A percentile compares a stretch with the other conserved stretches of the same genome.
phyloP scores from a whole-genome alignment of 2,113 vertebrate genomes.

The Colistium nudipinnis region DNA sequence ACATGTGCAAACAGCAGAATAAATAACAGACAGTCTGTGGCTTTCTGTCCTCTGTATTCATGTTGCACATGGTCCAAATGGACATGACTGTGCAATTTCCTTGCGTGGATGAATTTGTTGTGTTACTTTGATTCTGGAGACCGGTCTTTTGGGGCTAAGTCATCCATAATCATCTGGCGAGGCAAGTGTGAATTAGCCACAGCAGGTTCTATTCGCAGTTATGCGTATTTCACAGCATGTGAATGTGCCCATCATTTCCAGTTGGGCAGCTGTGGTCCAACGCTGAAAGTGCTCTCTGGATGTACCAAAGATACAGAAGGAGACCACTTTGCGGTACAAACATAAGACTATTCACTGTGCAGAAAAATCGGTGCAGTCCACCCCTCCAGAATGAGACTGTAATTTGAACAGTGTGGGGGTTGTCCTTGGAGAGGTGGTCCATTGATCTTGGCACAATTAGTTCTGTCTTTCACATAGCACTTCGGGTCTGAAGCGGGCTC shows the following conservation, averaged over 20 bases:
- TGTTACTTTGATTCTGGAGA: not conserved
- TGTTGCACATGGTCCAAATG: no score
- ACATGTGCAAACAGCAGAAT: no score
- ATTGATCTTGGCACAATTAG: constrained; percentile 51
- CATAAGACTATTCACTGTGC: not conserved
- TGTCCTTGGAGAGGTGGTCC: constrained; percentile 9
- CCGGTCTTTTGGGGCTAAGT: constrained; percentile 11
- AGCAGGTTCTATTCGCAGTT: not conserved
- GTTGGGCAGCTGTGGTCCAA: not conserved
- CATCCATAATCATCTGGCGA: constrained; percentile 21
- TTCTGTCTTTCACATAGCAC: constrained; percentile 38
- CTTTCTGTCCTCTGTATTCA: no score
- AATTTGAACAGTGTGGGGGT: not conserved
- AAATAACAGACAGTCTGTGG: no score
- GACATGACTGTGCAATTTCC: no score
- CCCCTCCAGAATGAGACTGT: not conserved
- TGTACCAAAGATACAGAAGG: not conserved
- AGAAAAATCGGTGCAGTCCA: constrained; percentile 10
- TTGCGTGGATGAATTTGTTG: not conserved
- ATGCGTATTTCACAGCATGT: not conserved
- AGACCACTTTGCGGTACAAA: constrained; percentile 1
- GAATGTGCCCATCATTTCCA: not conserved
- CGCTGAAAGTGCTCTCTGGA: not conserved
- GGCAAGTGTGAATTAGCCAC: constrained; percentile 33
- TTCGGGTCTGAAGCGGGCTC: constrained; percentile 6